Base-by-base conservation (phyloP, 2,888 invertebrate species). In the Sisyra nigra region DNA sequence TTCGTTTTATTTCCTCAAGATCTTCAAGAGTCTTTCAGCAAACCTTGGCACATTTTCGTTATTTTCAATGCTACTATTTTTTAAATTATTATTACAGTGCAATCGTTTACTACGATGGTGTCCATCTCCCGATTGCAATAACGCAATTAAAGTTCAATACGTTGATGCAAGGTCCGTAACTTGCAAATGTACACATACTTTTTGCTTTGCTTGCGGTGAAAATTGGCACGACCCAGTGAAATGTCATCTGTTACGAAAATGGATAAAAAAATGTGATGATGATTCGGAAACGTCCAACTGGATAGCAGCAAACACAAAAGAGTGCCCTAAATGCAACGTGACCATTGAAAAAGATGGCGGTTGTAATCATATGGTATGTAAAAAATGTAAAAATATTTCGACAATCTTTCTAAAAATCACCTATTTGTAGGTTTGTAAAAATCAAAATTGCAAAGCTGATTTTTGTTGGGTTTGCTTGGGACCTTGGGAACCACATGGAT, bases 381-480 rank as follows among this genome's bases (percentile, higher is more conserved):
- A 3, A 24, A 19, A 31, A 9, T 33, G 31, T n/a, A 24, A 15
- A 13, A 34, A 11, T 36, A 30, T 33, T 9, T 33, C 24, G 3
- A 5, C 7, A 24, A 14, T 11, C 15, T 11, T 14, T n/a, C n/a
- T n/a, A n/a, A n/a, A n/a, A n/a, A n/a, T n/a, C n/a, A n/a, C n/a
- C n/a, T n/a, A n/a, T 38, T 42, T 13, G 41, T 32, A 46, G 46
- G 44, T 88, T 41, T 98, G 97, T 69, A 96, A 94, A 69, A 97
- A 96, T 69, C 88, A 89, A 67, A 89, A 86, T 63, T 98, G 97
- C 65, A 91, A 91, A 65, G 82, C 88, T 38, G 96, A 98, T 64
- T 98, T 98, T 67, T 98, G 97, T 68, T 98, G 97, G 97, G 93
- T 97, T 19, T 98, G 97, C 61, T 76, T 98, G 47, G 96, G 96